phyloP scores from a whole-genome alignment of 2,113 vertebrate species.

The Sciurus niger region DNA sequence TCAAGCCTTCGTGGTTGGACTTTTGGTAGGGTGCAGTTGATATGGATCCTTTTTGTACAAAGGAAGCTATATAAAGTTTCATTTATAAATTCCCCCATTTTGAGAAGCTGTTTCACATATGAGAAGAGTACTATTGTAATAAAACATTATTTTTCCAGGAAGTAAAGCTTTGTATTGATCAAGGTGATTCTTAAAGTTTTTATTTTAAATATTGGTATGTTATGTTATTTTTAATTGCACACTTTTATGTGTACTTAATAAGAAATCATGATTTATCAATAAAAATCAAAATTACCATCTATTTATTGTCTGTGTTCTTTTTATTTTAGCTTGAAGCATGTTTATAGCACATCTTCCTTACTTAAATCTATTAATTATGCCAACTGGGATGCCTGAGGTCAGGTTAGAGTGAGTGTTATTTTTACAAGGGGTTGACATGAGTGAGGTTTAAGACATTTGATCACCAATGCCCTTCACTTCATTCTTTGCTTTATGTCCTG shows the following conservation, averaged over 20 bases:
- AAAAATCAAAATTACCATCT: constrained; percentile 54
- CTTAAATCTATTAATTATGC: not conserved
- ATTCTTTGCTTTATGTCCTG: not conserved
- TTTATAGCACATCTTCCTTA: not conserved
- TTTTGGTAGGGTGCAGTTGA: not conserved
- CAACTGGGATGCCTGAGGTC: not conserved
- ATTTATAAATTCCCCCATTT: constrained; percentile 9
- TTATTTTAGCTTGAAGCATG: not conserved
- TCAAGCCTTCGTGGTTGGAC: not conserved
- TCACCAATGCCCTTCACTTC: not conserved
- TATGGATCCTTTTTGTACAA: constrained; percentile 4
- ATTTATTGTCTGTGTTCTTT: constrained; percentile 40
- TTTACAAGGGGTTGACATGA: not conserved
- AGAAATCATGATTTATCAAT: constrained; percentile 69
- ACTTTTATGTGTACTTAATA: not conserved
- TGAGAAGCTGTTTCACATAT: constrained; percentile 44
- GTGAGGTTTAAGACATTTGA: not conserved
- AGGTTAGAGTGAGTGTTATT: not conserved
- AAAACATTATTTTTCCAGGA: not conserved
- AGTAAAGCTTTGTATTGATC: constrained; percentile 55
- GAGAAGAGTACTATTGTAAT: constrained; percentile 58
- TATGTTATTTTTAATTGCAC: constrained; percentile 40
- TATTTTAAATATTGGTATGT: constrained; percentile 54
- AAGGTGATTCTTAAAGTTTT: constrained; percentile 65
- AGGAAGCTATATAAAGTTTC: constrained; percentile 55